A percentile compares a stretch with the other conserved stretches of the same genome.
phyloP scores from a whole-genome alignment of 2,113 vertebrate genomes.

The Tinamus guttatus region DNA sequence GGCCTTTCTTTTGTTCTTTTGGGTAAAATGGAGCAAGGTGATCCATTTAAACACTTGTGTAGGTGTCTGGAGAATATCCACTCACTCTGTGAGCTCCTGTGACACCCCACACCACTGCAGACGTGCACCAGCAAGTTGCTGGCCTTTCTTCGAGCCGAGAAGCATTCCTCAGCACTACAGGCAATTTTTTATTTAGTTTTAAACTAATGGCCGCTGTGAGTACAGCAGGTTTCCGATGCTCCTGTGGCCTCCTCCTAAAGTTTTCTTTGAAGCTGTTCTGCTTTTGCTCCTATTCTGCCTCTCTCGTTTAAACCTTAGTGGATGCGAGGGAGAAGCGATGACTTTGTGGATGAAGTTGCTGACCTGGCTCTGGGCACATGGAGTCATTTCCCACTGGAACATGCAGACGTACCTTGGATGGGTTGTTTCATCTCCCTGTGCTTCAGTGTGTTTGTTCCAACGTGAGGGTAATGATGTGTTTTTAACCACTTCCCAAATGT shows the following conservation, averaged over 20 bases:
- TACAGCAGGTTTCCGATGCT: background rate
- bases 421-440: background rate
- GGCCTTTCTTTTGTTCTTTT: background rate
- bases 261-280: background rate
- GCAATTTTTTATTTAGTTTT: background rate
- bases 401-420: accelerated
- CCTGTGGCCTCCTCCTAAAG: background rate
- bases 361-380: background rate
- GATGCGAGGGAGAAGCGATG: background rate
- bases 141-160: background rate
- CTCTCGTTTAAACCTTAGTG: background rate
- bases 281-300: background rate
- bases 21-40: background rate
- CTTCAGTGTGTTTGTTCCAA: background rate
- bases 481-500: background rate
- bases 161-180: background rate
- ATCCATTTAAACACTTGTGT: background rate
- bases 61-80: background rate
- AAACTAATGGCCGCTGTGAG: background rate
- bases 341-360: background rate
- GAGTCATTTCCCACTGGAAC: background rate
- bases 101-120: background rate
- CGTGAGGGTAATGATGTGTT: background rate
- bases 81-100: background rate
- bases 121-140: background rate